Base-by-base conservation (phyloP, 2,113 vertebrate species). In the Nycticorax nycticorax region DNA sequence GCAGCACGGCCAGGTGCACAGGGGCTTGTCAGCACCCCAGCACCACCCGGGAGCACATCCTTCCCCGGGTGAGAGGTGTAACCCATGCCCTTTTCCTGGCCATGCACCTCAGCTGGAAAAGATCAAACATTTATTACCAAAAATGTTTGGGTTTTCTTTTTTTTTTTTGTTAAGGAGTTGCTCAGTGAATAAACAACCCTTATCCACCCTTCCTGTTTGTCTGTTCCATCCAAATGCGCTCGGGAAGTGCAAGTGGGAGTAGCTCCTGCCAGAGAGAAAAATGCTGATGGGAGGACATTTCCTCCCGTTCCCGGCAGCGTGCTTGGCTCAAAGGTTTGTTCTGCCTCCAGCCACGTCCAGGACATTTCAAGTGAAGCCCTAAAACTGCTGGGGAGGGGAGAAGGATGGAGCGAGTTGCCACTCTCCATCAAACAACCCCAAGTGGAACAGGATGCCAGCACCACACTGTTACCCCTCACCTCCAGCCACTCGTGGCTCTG, bases 111-210 rank as follows among this genome's bases (percentile, higher is more conserved):
- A 50, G 41, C 91, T 88, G 88, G 92, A 96, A 94, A 97, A 96
- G 95, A 96, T 95, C 97, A 62, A 80, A 90, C 83, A 88, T 97
- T 97, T 98, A 95, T 97, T 97, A 98, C 98, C 97, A 97, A 98
- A 98, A 98, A 98, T 41, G 96, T 96, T 94, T 83, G 56, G 43
- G 32, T 45, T 96, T 93, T 93, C 13, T 85, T 43, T 41, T 96
- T 93, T 93, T 13, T 83, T 93, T 95, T 95, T 82, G 11, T 41
- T 88, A 93, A 95, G 85, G 95, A 97, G 95, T 85, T 97, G 97
- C 96, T 97, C 90, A 82, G 63, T 97, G 93, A 98, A 98, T 98
- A 97, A 98, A 97, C 89, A 96, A 79, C 90, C 91, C 86, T 98
- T 96, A 97, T 89, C 97, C 95, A 97, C 95, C 91, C 91, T 95